Evolutionary conservation across 1,140 invertebrate species (phyloP), one percentile per base, ranked within the genome.

Genomic region (Planococcus citri): DNA sequence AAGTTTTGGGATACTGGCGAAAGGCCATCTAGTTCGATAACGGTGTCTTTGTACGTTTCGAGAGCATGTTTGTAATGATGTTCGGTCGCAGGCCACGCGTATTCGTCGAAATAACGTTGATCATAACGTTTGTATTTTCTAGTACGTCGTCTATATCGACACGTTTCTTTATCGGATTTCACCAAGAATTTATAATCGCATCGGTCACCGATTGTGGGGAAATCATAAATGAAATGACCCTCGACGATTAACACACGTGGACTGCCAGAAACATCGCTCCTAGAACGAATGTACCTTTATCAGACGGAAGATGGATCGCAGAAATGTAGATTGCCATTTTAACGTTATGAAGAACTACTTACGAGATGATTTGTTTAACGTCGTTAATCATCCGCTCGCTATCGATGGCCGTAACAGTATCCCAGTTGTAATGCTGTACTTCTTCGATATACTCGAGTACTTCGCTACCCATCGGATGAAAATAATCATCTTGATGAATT

Each of bases 401-500:
- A 77, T 93, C 86, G 57, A 93, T 72, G 25, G 87, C 83, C 0
- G 83, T 82, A 21, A 91, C 73, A 1, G 89, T 76, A 73, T 93
- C 91, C 81, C 88, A 92, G 76, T 94, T 92, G 17, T 87, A 84
- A 72, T 89, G 88, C 73, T 87, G 85, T 10, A 92, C 73, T 68
- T 84, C 82, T 17, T 83, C 79, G 68, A 89, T 81, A 68, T 79
- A 81, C 10, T 82, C 76, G 74, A 92, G 89, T 1, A 85, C 79
- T 9, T 85, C 81, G 77, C 88, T 85, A 72, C 88, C 82, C 22
- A 83, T 78, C 0, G 83, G 82, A 64, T 85, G 82, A 76, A 91
- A 94, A 77, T 91, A 94, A 74, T 84, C 77, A 77, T 94, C 91
- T 78, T 92, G 90, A 72, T 84, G 81, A 14, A 92, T 79, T 0